Conservation (phyloP, 2,113 vertebrate species). For the Cynocephalus volans region DNA sequence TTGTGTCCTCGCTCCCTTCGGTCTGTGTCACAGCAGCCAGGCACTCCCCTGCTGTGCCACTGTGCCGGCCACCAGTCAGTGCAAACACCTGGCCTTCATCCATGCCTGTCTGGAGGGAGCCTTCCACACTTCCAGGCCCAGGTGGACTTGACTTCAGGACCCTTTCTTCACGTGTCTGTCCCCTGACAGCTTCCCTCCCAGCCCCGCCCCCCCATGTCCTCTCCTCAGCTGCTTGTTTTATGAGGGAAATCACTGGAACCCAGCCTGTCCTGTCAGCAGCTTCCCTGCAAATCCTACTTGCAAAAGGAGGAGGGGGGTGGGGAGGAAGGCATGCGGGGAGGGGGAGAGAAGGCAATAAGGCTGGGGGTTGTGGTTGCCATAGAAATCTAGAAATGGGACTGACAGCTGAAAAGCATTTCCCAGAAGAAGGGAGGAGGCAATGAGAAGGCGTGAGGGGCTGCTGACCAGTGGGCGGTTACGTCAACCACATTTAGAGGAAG, state of each 20-base stretch:
- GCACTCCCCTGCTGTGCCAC: neutral
- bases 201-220: neutral
- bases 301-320: constrained; percentile 57
- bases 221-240: constrained; percentile 78
- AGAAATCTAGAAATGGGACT: constrained; percentile 87
- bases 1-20: neutral
- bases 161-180: neutral
- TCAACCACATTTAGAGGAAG: neutral
- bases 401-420: constrained; percentile 80
- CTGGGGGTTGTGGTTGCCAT: constrained; percentile 88
- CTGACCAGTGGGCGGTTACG: constrained; percentile 35
- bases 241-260: constrained; percentile 80
- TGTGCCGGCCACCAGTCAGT: neutral
- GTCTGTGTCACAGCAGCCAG: neutral
- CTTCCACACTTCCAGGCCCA: constrained; percentile 27
- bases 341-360: constrained; percentile 73
- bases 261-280: constrained; percentile 81
- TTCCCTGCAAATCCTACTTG: constrained; percentile 78
- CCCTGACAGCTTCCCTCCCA: neutral
- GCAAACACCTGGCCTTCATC: neutral
- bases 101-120: neutral
- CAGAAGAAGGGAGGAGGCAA: constrained; percentile 65
- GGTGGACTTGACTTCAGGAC: neutral
- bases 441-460: constrained; percentile 29
- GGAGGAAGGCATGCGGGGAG: neutral